These are phyloP conservation scores for human (Homo sapiens) DNA, from an alignment of 2,113 vertebrate genomes.

Conservation along the genomic window GRCh38 chr18:37166001-37166500, in stretches of 20 bases:
- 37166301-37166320: neutral
- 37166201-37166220: neutral
- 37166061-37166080: neutral
- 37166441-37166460: too few species aligned
- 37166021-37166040: neutral
- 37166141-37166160: neutral
- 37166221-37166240: neutral
- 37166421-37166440: too few species aligned
- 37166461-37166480: too few species aligned
- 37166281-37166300: neutral
- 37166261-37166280: neutral
- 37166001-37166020: neutral
- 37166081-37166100: neutral
- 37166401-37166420: too few species aligned
- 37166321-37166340: too few species aligned
- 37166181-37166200: neutral
- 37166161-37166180: neutral
- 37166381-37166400: too few species aligned
- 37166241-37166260: neutral
- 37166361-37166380: too few species aligned
- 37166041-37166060: neutral
- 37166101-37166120: neutral
- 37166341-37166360: too few species aligned
- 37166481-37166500: too few species aligned
- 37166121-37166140: neutral